Percentiles rank a stretch among this genome's conserved stretches.
Conservation (phyloP, 2,113 vertebrate species). For the Entelurus aequoreus region DNA sequence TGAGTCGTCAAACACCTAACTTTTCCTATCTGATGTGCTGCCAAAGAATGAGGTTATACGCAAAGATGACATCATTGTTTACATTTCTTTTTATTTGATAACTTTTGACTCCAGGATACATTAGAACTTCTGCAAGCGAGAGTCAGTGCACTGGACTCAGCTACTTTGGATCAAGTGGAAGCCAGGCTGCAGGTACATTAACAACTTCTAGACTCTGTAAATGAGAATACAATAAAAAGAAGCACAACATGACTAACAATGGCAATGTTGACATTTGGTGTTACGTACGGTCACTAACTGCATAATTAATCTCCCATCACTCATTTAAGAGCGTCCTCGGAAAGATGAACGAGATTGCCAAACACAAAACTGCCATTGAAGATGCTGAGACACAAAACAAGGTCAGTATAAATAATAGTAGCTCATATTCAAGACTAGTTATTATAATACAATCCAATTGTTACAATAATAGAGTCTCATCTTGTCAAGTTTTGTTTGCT, state of each 20-base stretch:
- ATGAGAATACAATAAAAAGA: not conserved
- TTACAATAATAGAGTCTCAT: too few relatives aligned
- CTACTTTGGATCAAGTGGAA: slow-evolving; percentile 90
- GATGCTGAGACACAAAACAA: slow-evolving; percentile 92
- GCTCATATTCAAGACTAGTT: too few relatives aligned
- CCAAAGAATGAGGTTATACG: slow-evolving; percentile 43
- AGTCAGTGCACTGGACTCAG: slow-evolving; percentile 83
- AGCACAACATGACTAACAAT: not conserved
- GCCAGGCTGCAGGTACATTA: slow-evolving; percentile 78
- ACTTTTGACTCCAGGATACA: slow-evolving; percentile 72
- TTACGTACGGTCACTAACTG: not conserved
- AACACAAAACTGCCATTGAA: slow-evolving; percentile 89
- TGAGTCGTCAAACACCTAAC: slow-evolving; percentile 52
- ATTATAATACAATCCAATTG: too few relatives aligned
- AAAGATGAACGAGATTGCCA: slow-evolving; percentile 94
- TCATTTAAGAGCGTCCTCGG: slow-evolving; percentile 83
- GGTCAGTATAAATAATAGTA: slow-evolving; percentile 57
- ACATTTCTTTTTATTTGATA: slow-evolving; percentile 8
- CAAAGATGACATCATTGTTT: slow-evolving; percentile 38
- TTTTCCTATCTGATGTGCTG: slow-evolving; percentile 11
- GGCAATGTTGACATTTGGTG: not conserved
- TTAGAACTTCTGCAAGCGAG: slow-evolving; percentile 88
- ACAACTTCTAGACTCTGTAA: not conserved
- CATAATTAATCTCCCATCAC: not conserved
- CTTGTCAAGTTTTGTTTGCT: not conserved